Evolutionary conservation across 2,797 vertebrate species (phyloP).

Genomic region (Poecilia gillii): DNA sequence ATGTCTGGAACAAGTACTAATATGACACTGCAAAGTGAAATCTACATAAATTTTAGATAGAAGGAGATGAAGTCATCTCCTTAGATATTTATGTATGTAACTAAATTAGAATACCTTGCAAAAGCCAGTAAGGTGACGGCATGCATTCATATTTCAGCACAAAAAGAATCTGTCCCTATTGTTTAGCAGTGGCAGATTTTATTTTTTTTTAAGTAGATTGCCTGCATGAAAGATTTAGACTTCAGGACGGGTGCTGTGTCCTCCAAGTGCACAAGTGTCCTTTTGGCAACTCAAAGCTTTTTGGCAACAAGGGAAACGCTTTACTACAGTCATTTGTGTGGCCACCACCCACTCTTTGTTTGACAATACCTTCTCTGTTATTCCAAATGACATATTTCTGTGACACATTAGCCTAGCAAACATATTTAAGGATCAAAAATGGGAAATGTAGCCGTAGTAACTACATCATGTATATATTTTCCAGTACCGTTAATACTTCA

Average conservation of each 20-base stretch:
- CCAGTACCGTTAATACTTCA: neutral
- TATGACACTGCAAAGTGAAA: neutral
- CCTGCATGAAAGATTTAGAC: constrained; percentile 14
- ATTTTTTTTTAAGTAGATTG: constrained; percentile 25
- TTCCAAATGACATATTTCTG: constrained; percentile 1
- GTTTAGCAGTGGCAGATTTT: constrained; percentile 9
- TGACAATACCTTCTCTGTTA: neutral
- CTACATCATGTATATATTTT: neutral
- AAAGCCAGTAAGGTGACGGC: constrained; percentile 20
- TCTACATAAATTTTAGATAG: neutral
- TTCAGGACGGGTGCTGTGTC: constrained; percentile 12
- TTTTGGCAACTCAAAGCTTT: constrained; percentile 32
- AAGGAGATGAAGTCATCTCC: neutral
- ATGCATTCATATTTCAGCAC: constrained; percentile 26
- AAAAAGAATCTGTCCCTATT: constrained; percentile 8
- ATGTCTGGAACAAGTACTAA: constrained; percentile 7
- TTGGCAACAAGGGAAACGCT: constrained; percentile 18
- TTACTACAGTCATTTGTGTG: constrained; percentile 12
- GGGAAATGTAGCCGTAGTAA: neutral
- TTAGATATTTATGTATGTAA: constrained; percentile 3
- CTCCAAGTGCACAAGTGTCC: constrained; percentile 15
- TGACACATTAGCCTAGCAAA: neutral
- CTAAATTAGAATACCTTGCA: constrained; percentile 18
- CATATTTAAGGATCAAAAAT: neutral
- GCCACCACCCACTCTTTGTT: constrained; percentile 23